Base-by-base conservation (phyloP, 1,140 invertebrate species). In the Panagrolaimus sp. region DNA sequence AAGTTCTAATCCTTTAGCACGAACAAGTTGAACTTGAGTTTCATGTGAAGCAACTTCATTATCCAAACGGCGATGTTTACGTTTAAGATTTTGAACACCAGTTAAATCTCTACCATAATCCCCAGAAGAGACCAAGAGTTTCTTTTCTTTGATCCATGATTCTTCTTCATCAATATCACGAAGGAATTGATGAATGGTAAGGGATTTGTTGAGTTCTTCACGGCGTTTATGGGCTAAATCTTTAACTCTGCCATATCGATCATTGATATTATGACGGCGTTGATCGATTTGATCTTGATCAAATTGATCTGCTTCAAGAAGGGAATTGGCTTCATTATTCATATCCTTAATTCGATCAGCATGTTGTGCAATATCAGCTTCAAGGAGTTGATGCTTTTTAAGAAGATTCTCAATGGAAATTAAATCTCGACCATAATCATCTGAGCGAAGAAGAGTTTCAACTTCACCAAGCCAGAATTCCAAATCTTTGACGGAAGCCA, bases 131-230 rank as follows among this genome's bases (percentile, higher is more conserved):
- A 98, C 94, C 7, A 99, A 86, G 14, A 98, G 85, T 84, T 98
- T 98, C 88, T 98, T 98, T 82, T 99, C 96, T 83, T 97, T 97
- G 82, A 98, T 98, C 96, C 96, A 98, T n/a, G 92, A 94, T 84
- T 98, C 96, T 84, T 98, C 96, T 84, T 99, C 96, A 73, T 96
- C 95, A 83, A 99, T 97, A 83, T 98, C 96, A 62, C 96, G 87
- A 88, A 98, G 94, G 89, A 99, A 98, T 85, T 98, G 95, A 85
- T 98, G 95, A 75, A 98, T 87, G 9, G 94, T 98, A 81, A 96
- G 93, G 2, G 95, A 94, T 84, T 99, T 95, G 83, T 88, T 88
- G 17, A 99, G 87, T 43, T 93, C 87, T 88, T 90, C 90, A 79
- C 95, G 83, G 47, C 95, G 88, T 81, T 96, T 91, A 46, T 91